Percentiles rank a stretch among this genome's conserved stretches.
These are phyloP conservation scores for Itoplectis maculator DNA, from an alignment of 2,888 invertebrate genomes.

Conservation along the genomic window DNA sequence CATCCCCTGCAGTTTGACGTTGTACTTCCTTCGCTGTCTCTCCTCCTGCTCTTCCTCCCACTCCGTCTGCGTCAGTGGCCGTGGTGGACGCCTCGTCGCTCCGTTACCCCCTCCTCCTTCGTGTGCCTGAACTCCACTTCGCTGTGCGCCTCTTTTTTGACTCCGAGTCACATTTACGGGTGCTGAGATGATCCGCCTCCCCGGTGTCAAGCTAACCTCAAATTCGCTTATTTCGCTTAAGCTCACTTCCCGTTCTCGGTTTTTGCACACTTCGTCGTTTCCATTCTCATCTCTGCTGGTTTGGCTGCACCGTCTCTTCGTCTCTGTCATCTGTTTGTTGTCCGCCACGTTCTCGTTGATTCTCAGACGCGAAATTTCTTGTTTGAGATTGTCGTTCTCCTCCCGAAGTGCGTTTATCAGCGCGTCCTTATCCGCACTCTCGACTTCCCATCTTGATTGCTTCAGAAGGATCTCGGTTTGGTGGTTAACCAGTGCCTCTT, in stretches of 20 bases:
- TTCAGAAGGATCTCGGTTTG: neutral
- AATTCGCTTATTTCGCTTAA: neutral
- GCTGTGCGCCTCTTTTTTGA: neutral
- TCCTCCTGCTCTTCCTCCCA: slow-evolving; percentile 25
- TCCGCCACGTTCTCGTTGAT: neutral
- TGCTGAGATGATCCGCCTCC: neutral
- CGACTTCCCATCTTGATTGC: neutral
- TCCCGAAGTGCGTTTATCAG: neutral
- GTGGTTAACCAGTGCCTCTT: neutral
- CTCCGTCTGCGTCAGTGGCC: neutral
- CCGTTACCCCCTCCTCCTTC: neutral
- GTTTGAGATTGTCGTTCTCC: neutral
- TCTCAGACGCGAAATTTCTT: neutral
- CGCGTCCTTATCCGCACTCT: neutral
- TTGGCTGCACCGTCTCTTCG: neutral
- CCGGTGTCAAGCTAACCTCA: neutral
- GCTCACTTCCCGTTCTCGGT: neutral
- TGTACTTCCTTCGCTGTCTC: slow-evolving; percentile 20
- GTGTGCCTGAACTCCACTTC: neutral
- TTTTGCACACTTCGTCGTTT: neutral
- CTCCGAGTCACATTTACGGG: neutral
- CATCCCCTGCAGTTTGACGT: slow-evolving; percentile 14
- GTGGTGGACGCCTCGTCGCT: neutral
- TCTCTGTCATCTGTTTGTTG: neutral
- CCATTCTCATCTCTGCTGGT: neutral